Percentiles rank a stretch among this genome's conserved stretches.
Conservation (phyloP, 1,140 invertebrate species). For the Aphis craccivora region DNA sequence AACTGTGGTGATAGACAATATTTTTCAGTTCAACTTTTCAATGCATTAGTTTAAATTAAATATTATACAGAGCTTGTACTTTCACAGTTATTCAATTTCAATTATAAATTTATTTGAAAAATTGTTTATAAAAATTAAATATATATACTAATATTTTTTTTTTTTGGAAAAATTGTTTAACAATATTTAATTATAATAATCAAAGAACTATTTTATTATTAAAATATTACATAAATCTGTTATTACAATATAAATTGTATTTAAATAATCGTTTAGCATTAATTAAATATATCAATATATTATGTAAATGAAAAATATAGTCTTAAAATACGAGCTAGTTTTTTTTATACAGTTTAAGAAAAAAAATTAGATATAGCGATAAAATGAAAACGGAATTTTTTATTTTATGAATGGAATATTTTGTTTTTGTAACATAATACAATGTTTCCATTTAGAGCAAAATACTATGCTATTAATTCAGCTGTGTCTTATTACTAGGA, state of each 20-base stretch:
- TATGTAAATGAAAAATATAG: background rate
- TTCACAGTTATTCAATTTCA: background rate
- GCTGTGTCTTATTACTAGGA: background rate
- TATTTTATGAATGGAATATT: background rate
- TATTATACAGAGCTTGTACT: background rate
- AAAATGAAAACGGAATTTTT: background rate
- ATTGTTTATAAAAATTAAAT: no score
- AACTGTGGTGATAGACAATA: background rate
- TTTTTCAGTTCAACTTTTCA: background rate
- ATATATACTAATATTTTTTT: no score
- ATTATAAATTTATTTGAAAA: background rate
- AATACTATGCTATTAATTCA: background rate
- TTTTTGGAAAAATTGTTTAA: background rate
- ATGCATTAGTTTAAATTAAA: background rate
- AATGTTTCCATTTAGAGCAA: background rate
- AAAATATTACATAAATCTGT: background rate
- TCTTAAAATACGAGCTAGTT: background rate
- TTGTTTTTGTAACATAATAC: background rate
- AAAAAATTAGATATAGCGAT: background rate
- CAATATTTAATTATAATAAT: background rate
- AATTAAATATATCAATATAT: background rate
- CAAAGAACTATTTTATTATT: background rate
- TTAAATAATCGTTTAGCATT: background rate
- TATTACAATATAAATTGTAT: background rate
- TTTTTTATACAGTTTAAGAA: background rate